Evolutionary conservation across 30 jellyfish, hydroid and myxozoan species (phyloP), one percentile per base, ranked within the genome.

Genomic region (Hydractinia echinata): DNA sequence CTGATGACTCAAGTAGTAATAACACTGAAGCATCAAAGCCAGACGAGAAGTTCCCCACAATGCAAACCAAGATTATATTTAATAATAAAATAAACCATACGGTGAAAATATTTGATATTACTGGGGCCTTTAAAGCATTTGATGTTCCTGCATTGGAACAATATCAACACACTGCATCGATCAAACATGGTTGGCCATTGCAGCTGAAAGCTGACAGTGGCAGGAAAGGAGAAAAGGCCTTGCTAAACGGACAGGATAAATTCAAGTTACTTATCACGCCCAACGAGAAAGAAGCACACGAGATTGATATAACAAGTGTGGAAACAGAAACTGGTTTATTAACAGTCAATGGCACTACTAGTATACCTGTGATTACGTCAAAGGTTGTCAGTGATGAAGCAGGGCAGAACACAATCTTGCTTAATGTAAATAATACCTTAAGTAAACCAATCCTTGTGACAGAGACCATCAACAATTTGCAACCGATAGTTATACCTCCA

Each of bases 231-330:
- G 89, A 85, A 18, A 86, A 88, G n/a, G 53, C 88, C 13, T 82
- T 87, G 64, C 66, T 93, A 64, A 93, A 88, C 76, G 99, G 99
- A 14, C 99, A 93, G 53, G 85, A 92, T 16, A 95, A 93, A 58
- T 10, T 15, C 84, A 64, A 64, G 74, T 51, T 64, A 6, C 51
- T 64, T 6, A 44, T 51, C 9, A n/a, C 74, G 19, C 19, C 51
- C 18, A 64, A 13, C 19, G 74, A 64, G 10, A 64, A 51, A 6
- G 39, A 64, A 6, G 18, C 74, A 13, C 9, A 64, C 7, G 54
- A 80, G 19, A 87, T 83, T 9, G 55, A 15, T 71, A 19, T 50
- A 60, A 71, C 55, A 9, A 71, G 81, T 71, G 53, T 30, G 30
- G 68, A 60, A 7, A 71, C 15, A 5, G 55, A 30, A n/a, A 54